Base-by-base conservation (phyloP, 2,888 invertebrate genomes). In the Caradrina kadenii region DNA sequence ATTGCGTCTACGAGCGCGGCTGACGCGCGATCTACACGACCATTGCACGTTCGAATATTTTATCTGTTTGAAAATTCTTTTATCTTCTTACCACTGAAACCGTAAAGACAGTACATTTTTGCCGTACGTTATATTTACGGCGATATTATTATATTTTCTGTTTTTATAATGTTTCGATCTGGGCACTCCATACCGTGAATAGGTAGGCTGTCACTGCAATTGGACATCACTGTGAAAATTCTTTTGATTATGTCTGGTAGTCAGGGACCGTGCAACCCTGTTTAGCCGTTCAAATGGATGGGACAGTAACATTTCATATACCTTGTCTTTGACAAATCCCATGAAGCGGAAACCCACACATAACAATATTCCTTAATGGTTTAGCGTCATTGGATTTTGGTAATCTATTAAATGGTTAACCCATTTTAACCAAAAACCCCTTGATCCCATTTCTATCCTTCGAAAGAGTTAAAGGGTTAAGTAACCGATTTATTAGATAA, bases 1-100 rank as follows among this genome's bases (percentile, higher is more conserved):
- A 86, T 88, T 91, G 89, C 91, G 91, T 91, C 90, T 91, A 89
- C 87, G 82, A 86, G 86, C 85, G 86, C 85, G 85, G 86, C 89
- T 88, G 89, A 90, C 90, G 91, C 86, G 85, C 85, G 80, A 86
- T 89, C 83, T 84, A 67, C 86, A 83, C 81, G 79, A 86, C 83
- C 69, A 87, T 87, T 89, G 85, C 88, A 82, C 88, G 84, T 85
- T 88, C 73, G 81, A 82, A 87, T 86, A 86, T 70, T 72, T 67
- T 66, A 73, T 68, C 78, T 81, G 71, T 80, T 73, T 73, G 63
- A 80, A 69, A 79, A 68, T 76, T 65, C 21, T 79, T 83, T 80
- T 70, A 80, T 82, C 69, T 74, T 62, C 70, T 65, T 52, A 63
- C 58, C 59, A 65, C 53, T 65, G 49, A 42, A 60, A 53, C 45